Evolutionary conservation across 2,113 vertebrate genomes (phyloP).

Genomic region (Arothron firmamentum): DNA sequence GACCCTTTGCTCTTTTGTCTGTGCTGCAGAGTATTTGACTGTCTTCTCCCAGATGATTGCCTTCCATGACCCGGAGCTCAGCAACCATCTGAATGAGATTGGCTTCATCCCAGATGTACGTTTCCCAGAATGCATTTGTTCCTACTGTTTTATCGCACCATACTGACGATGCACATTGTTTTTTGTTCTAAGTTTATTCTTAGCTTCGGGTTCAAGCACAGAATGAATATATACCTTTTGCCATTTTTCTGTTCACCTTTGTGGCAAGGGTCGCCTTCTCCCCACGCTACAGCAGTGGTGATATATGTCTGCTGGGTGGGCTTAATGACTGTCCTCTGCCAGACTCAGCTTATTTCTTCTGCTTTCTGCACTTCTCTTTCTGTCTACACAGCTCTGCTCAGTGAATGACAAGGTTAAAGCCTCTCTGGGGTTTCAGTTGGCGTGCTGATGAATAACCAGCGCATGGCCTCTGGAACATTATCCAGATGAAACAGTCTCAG

Average conservation of each 20-base stretch:
- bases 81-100: conserved; percentile 98
- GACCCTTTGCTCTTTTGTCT: conserved; percentile 6
- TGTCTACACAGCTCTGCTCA: conserved; percentile 31
- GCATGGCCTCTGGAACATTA: conserved; percentile 39
- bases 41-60: conserved; percentile 99
- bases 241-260: conserved; percentile 34
- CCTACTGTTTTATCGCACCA: conserved; percentile 5
- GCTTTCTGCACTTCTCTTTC: conserved; percentile 26
- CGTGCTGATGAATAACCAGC: conserved; percentile 51
- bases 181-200: conserved; percentile 23
- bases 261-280: conserved; percentile 52
- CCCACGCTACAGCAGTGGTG: conserved; percentile 40
- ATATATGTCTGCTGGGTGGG: conserved; percentile 61
- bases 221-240: conserved; percentile 2
- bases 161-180: conserved; percentile 3
- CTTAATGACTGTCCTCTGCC: conserved; percentile 54
- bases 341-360: conserved; percentile 45
- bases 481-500: conserved; percentile 18
- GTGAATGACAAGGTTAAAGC: conserved; percentile 58
- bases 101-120: conserved; percentile 99
- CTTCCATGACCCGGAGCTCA: conserved; percentile 97
- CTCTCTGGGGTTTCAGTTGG: conserved; percentile 46
- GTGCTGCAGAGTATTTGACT: conserved; percentile 88
- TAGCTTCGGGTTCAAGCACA: conserved; percentile 19
- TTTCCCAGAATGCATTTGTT: conserved; percentile 42